Evolutionary conservation across 2,888 invertebrate species (phyloP).

Genomic region (Idaea biselata): DNA sequence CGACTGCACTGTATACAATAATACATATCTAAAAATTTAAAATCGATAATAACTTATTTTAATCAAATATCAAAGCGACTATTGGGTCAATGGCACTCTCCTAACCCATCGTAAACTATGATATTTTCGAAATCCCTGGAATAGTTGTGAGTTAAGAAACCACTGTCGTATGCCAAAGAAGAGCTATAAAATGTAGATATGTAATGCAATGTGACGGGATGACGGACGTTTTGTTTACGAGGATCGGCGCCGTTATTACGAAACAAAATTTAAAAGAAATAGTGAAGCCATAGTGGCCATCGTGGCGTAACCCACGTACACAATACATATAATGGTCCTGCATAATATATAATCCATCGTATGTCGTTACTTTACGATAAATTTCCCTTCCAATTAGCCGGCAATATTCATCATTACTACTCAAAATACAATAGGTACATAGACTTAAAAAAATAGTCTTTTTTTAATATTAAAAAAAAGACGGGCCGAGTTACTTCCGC

Average conservation of each 20-base stretch:
- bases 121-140: constrained; percentile 48
- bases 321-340: too few species aligned
- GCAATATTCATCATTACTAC: constrained; percentile 1
- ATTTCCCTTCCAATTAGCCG: constrained; percentile 12
- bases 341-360: too few species aligned
- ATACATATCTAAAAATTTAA: constrained; percentile 25
- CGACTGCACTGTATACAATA: constrained; percentile 15
- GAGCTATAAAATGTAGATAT: constrained; percentile 49
- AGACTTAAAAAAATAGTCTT: too few species aligned
- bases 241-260: constrained; percentile 46
- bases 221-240: constrained; percentile 63
- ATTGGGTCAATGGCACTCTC: constrained; percentile 60
- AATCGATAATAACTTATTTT: constrained; percentile 33
- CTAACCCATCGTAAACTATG: constrained; percentile 45
- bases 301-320: constrained; percentile 53
- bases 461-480: too few species aligned
- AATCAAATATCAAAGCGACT: constrained; percentile 41
- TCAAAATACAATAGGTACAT: too few species aligned
- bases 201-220: constrained; percentile 36
- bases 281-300: constrained; percentile 36
- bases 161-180: constrained; percentile 52
- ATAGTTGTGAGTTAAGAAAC: constrained; percentile 53
- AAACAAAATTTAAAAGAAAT: constrained; percentile 48
- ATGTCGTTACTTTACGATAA: constrained; percentile 6
- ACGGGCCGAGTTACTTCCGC: too few species aligned